A percentile compares a stretch with the other conserved stretches of the same genome.
These are phyloP conservation scores for Perca schrenkii DNA, from an alignment of 2,113 vertebrate genomes.

Conservation along the genomic window DNA sequence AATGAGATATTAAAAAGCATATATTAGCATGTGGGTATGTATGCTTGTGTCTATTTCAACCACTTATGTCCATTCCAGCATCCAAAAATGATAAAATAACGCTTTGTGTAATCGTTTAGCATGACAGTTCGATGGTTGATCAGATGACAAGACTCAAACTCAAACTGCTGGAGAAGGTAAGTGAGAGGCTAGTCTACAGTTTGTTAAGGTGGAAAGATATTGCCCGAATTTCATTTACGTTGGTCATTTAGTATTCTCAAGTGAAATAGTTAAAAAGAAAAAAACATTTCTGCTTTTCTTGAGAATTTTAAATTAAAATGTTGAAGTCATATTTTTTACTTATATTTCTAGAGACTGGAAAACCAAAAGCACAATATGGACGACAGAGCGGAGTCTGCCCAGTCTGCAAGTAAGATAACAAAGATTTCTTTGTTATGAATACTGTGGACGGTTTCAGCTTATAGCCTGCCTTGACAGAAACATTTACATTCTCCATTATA, in stretches of 20 bases:
- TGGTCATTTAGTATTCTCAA: background rate
- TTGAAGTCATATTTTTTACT: background rate
- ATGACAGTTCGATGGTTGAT: conserved; percentile 83
- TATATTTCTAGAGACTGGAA: conserved; percentile 84
- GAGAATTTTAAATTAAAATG: background rate
- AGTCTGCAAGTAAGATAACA: conserved; percentile 78
- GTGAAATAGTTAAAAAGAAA: background rate
- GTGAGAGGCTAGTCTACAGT: background rate
- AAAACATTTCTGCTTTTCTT: background rate
- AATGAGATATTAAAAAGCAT: background rate
- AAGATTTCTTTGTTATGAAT: conserved; percentile 1
- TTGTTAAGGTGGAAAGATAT: background rate
- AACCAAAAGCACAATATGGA: conserved; percentile 81
- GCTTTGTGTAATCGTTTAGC: background rate
- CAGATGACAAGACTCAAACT: conserved; percentile 85
- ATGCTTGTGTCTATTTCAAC: conserved; percentile 11
- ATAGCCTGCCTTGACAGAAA: background rate
- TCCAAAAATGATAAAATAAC: background rate
- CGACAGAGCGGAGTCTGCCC: conserved; percentile 65
- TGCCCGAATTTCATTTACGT: background rate
- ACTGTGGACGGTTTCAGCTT: background rate
- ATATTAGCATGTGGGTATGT: background rate
- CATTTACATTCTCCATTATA: background rate
- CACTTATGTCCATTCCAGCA: background rate
- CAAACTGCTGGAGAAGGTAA: conserved; percentile 88